Evolutionary conservation across 2,113 vertebrate genomes (phyloP).

Genomic region (Bambusicola thoracicus): DNA sequence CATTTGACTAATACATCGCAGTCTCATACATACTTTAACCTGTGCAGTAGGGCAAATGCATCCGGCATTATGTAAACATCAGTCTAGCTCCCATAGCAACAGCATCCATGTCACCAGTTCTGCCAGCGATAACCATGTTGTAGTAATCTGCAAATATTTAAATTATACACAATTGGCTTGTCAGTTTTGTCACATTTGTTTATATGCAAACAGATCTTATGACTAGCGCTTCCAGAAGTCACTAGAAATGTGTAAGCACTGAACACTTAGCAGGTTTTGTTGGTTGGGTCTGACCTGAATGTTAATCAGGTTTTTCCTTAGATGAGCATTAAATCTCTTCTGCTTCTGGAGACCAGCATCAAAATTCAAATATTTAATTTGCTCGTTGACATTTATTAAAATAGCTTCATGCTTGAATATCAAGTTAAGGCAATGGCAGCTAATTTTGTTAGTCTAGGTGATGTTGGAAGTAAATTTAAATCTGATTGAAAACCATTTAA

Average conservation of each 20-base stretch:
- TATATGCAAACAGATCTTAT: constrained; percentile 10
- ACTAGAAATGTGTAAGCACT: not conserved
- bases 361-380: constrained; percentile 71
- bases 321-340: constrained; percentile 9
- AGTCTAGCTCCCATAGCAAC: not conserved
- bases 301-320: constrained; percentile 26
- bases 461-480: constrained; percentile 31
- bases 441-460: constrained; percentile 37
- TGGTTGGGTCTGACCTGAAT: constrained; percentile 39
- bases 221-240: not conserved
- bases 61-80: not conserved
- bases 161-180: not conserved
- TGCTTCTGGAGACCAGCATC: constrained; percentile 43
- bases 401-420: constrained; percentile 51
- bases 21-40: not conserved
- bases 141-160: constrained; percentile 32
- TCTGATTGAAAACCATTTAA: constrained; percentile 46
- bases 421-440: constrained; percentile 16
- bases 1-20: not conserved
- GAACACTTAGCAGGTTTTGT: not conserved
- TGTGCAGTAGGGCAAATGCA: not conserved
- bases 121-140: not conserved
- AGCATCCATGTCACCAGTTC: not conserved
- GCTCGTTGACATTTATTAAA: constrained; percentile 69
- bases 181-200: constrained; percentile 39